phyloP scores from a whole-genome alignment of 2,797 vertebrate species.

The Phalloptychus januarius region DNA sequence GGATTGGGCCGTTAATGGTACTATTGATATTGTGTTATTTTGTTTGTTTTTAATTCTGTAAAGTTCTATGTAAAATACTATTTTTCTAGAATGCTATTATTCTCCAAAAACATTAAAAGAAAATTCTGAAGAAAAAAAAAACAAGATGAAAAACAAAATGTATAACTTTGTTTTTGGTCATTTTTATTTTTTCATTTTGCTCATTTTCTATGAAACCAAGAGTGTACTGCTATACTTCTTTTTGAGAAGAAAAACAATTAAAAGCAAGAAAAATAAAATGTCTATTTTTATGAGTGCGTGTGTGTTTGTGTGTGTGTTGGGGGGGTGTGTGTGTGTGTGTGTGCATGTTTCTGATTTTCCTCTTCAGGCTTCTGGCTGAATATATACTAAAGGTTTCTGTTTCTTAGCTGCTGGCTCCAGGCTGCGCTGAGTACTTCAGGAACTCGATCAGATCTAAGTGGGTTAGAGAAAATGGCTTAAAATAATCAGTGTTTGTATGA shows the following conservation, averaged over 20 bases:
- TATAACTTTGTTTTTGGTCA: conserved; percentile 81
- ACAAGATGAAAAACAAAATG: conserved; percentile 67
- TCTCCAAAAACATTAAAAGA: conserved; percentile 78
- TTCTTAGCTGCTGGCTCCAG: not conserved
- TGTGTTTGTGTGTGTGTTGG: not conserved
- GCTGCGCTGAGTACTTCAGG: not conserved
- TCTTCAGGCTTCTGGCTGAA: not conserved
- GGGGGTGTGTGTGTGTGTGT: conserved; percentile 15
- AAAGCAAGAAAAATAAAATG: conserved; percentile 64
- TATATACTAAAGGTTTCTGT: not conserved
- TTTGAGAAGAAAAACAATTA: conserved; percentile 78
- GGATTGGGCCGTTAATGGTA: conserved; percentile 57
- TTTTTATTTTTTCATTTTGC: conserved; percentile 80
- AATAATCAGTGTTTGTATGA: not conserved
- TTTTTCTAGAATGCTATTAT: conserved; percentile 89
- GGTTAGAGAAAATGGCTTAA: not conserved
- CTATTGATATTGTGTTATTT: conserved; percentile 86
- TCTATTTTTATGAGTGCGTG: conserved; percentile 53
- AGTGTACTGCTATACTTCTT: conserved; percentile 82
- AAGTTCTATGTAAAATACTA: conserved; percentile 94
- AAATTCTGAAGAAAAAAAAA: conserved; percentile 64
- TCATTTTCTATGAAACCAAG: conserved; percentile 79
- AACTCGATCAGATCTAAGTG: not conserved
- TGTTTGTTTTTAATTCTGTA: conserved; percentile 93
- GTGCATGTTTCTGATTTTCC: not conserved